Evolutionary conservation across 2,888 invertebrate genomes (phyloP).

Genomic region (Trissolcus brochymenae): DNA sequence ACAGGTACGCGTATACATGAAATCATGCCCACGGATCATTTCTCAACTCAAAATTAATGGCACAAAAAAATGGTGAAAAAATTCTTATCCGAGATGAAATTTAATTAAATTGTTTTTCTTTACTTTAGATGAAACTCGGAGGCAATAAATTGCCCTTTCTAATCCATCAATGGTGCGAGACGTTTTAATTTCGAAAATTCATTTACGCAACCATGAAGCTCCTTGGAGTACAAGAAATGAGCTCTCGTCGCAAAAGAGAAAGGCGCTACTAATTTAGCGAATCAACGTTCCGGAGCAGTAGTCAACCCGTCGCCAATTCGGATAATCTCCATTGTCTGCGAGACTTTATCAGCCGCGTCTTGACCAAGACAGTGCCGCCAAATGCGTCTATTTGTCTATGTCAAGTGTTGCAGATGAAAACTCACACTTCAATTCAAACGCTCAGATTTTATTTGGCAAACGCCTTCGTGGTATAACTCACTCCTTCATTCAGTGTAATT

Average conservation of each 20-base stretch:
- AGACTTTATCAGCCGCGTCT: slow-evolving; percentile 20
- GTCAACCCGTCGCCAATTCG: slow-evolving; percentile 35
- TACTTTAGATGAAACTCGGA: too few species aligned
- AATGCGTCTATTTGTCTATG: slow-evolving; percentile 42
- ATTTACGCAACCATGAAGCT: slow-evolving; percentile 14
- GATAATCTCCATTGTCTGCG: slow-evolving; percentile 40
- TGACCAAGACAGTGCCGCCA: slow-evolving; percentile 25
- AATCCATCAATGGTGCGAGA: not conserved
- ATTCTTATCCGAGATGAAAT: too few species aligned
- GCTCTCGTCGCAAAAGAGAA: slow-evolving; percentile 27
- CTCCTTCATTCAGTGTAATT: slow-evolving; percentile 20
- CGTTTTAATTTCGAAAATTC: slow-evolving; percentile 20
- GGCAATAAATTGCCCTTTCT: not conserved
- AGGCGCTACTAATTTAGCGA: slow-evolving; percentile 39
- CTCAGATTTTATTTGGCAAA: slow-evolving; percentile 36
- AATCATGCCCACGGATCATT: too few species aligned
- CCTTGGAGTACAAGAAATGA: slow-evolving; percentile 16
- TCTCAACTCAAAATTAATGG: too few species aligned
- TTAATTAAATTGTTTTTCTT: too few species aligned
- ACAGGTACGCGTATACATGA: too few species aligned
- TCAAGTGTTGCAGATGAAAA: slow-evolving; percentile 12
- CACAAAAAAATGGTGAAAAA: too few species aligned
- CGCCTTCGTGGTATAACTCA: slow-evolving; percentile 21
- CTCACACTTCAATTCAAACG: slow-evolving; percentile 8
- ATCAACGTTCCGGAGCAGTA: slow-evolving; percentile 23